These are phyloP conservation scores for Clamator glandarius DNA, from an alignment of 2,797 vertebrate genomes.

Conservation along the genomic window DNA sequence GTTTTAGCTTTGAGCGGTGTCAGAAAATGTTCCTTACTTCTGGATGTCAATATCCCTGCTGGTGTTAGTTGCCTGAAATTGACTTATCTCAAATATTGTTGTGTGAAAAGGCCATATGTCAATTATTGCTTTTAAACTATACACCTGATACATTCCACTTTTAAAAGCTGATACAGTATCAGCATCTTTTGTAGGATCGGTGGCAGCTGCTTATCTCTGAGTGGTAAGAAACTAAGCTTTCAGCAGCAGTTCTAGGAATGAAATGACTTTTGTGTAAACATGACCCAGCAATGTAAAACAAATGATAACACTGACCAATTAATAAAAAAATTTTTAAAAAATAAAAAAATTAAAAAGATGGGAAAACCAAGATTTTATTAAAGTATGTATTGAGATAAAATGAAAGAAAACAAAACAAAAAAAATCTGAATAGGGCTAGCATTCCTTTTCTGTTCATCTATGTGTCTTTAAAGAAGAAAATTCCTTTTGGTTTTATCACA, in stretches of 20 bases:
- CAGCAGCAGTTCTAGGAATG: background rate
- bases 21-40: background rate
- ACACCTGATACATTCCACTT: background rate
- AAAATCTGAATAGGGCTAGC: background rate
- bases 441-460: background rate
- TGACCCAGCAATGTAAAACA: background rate
- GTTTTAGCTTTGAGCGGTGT: background rate
- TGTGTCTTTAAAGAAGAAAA: background rate
- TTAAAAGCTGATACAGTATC: background rate
- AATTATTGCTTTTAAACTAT: background rate
- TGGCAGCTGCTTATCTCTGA: background rate
- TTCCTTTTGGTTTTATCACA: background rate
- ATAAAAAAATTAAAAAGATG: too few relatives aligned
- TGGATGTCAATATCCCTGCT: background rate
- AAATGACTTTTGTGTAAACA: background rate
- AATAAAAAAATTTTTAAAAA: too few relatives aligned
- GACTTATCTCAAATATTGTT: background rate
- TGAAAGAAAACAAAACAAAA: background rate
- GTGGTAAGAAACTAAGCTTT: background rate
- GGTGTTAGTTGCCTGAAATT: background rate
- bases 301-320: background rate
- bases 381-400: background rate
- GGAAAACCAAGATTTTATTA: background rate
- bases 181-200: background rate
- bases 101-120: background rate